Percentiles rank a stretch among this genome's conserved stretches.
phyloP scores from a whole-genome alignment of 2,888 invertebrate genomes.

The Napeogenes inachia region DNA sequence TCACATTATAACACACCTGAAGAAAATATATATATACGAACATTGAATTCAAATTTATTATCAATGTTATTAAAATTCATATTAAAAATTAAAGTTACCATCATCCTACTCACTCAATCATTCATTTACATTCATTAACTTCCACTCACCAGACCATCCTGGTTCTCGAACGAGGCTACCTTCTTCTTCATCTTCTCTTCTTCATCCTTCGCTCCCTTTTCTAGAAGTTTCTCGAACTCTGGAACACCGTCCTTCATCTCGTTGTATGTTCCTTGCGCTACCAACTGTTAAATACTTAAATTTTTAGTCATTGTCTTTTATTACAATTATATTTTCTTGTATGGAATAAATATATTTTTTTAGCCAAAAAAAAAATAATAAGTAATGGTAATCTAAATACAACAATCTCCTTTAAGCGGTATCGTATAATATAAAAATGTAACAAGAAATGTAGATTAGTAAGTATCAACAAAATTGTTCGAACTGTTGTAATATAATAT shows the following conservation, averaged over 20 bases:
- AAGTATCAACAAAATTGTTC: too few relatives aligned
- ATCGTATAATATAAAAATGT: too few relatives aligned
- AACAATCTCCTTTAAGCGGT: too few relatives aligned
- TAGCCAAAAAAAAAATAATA: too few relatives aligned
- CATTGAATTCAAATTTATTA: neutral
- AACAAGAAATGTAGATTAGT: too few relatives aligned
- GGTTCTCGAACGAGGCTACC: constrained; percentile 48
- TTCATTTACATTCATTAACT: neutral
- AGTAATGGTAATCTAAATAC: too few relatives aligned
- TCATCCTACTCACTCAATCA: neutral
- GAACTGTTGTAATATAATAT: too few relatives aligned
- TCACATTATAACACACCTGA: constrained; percentile 47
- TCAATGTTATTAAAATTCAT: too few relatives aligned
- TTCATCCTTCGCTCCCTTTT: constrained; percentile 57
- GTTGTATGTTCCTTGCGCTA: constrained; percentile 78
- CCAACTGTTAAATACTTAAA: constrained; percentile 45
- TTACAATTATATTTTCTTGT: too few relatives aligned
- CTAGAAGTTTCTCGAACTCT: constrained; percentile 63
- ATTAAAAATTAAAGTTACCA: too few relatives aligned
- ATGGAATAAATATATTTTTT: too few relatives aligned
- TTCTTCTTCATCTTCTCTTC: constrained; percentile 64
- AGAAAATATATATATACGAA: neutral
- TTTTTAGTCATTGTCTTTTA: too few relatives aligned
- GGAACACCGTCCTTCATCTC: constrained; percentile 73
- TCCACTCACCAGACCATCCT: constrained; percentile 50